Base-by-base conservation (phyloP, 37 sponge, comb jelly and placozoan genomes). In the Beroe ovata region DNA sequence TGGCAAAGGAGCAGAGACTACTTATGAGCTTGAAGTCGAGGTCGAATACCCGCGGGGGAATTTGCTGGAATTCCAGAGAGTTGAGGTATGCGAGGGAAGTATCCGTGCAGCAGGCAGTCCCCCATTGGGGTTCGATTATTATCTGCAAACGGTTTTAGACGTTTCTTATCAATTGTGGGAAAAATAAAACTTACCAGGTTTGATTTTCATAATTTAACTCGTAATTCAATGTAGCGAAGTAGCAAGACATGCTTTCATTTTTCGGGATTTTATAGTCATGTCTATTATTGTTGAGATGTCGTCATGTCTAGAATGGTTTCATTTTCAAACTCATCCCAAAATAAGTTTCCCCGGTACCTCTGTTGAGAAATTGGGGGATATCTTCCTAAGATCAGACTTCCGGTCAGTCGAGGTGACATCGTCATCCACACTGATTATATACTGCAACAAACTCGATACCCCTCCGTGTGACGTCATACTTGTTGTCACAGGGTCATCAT, bases 341-440 rank as follows among this genome's bases (percentile, higher is more conserved):
- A n/a, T n/a, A n/a, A n/a, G n/a, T n/a, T n/a, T n/a, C n/a, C n/a
- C n/a, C n/a, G n/a, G 36, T 77, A 77, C 84, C 84, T 77, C 84
- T 25, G 54, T 77, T 0, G 84, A 42, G 41, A 77, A 77, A 19
- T 39, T 23, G 21, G 84, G 33, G 8, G 84, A 77, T 42, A 77
- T 42, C 28, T 77, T 77, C 54, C 84, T 11, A 23, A 23, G 54
- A 19, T 77, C 84, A 4, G 23, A 28, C 47, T 39, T 77, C 54
- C 23, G 16, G 1, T 77, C 84, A 23, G 47, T 1, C 4, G 84
- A 77, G 36, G 30, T 66, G 16, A 8, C 19, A 42, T 77, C 84
- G 33, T 77, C 84, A 42, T 77, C 84, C 35, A 77, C 84, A 22
- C 11, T 77, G 22, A 77, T 77, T 18, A 77, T 36, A 77, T 77